Evolutionary conservation across 2,888 invertebrate species (phyloP).

Genomic region (Peribatodes rhomboidaria): DNA sequence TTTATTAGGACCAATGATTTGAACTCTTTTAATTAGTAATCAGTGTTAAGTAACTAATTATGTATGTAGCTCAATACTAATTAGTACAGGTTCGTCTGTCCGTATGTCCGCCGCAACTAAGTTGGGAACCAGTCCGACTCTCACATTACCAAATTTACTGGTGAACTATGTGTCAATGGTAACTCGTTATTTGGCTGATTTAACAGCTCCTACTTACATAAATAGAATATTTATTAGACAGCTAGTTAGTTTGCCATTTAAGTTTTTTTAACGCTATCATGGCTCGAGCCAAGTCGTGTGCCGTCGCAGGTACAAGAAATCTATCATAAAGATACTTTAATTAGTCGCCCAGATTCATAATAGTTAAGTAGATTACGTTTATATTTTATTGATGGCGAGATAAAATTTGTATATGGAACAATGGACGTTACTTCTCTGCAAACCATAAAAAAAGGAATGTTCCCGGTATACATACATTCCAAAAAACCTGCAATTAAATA

Average conservation of each 20-base stretch:
- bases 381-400: too few species aligned
- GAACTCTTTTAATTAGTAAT: slow-evolving; percentile 15
- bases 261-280: background rate
- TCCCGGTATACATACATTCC: too few species aligned
- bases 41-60: slow-evolving; percentile 34
- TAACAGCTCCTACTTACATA: background rate
- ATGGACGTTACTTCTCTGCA: too few species aligned
- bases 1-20: background rate
- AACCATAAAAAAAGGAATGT: too few species aligned
- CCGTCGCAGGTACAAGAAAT: too few species aligned
- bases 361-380: too few species aligned
- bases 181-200: slow-evolving; percentile 28
- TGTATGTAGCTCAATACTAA: slow-evolving; percentile 22
- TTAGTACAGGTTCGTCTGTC: slow-evolving; percentile 16
- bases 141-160: slow-evolving; percentile 13
- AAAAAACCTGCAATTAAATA: too few species aligned
- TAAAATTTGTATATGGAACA: too few species aligned
- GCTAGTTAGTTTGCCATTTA: background rate
- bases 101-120: slow-evolving; percentile 32
- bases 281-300: too few species aligned
- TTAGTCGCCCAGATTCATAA: too few species aligned
- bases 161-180: slow-evolving; percentile 27
- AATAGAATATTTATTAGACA: background rate
- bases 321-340: too few species aligned
- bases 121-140: slow-evolving; percentile 38